Conservation (phyloP, 2,888 invertebrate genomes). For the Luffia ferchaultella region DNA sequence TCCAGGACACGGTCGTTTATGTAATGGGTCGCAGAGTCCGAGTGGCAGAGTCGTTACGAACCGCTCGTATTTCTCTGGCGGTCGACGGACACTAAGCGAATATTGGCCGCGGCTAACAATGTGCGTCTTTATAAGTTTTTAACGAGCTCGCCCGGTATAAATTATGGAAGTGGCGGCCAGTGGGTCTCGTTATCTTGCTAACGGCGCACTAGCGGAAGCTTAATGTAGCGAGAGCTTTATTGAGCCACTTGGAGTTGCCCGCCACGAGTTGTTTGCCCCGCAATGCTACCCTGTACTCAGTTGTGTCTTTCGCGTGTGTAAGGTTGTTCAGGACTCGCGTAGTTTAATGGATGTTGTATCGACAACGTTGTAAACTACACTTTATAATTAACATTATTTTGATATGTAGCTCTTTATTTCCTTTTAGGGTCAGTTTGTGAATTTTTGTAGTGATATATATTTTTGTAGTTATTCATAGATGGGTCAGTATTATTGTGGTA, state of each 20-base stretch:
- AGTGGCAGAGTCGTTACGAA: conserved; percentile 40
- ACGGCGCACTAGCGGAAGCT: conserved; percentile 61
- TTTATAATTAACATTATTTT: background rate
- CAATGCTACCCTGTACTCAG: conserved; percentile 12
- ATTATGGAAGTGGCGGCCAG: conserved; percentile 60
- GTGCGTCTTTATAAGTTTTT: conserved; percentile 68
- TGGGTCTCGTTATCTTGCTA: conserved; percentile 64
- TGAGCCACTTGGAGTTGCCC: conserved; percentile 51
- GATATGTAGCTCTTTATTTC: no score
- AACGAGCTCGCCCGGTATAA: conserved; percentile 65
- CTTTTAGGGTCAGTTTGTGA: no score
- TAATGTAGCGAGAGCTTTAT: conserved; percentile 65
- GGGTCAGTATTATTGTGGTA: no score
- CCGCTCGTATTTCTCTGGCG: conserved; percentile 45
- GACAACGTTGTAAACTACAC: background rate
- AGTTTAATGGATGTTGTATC: background rate
- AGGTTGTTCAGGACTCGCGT: background rate
- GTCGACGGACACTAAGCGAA: conserved; percentile 36
- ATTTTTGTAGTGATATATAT: no score
- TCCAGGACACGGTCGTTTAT: conserved; percentile 30
- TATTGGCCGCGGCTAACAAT: conserved; percentile 63
- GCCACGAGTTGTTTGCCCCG: conserved; percentile 27
- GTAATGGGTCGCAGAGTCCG: conserved; percentile 27
- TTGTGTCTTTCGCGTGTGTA: background rate
- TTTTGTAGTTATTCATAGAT: no score